phyloP scores from a whole-genome alignment of 2,113 vertebrate species.

The Mormyrus lacerda region DNA sequence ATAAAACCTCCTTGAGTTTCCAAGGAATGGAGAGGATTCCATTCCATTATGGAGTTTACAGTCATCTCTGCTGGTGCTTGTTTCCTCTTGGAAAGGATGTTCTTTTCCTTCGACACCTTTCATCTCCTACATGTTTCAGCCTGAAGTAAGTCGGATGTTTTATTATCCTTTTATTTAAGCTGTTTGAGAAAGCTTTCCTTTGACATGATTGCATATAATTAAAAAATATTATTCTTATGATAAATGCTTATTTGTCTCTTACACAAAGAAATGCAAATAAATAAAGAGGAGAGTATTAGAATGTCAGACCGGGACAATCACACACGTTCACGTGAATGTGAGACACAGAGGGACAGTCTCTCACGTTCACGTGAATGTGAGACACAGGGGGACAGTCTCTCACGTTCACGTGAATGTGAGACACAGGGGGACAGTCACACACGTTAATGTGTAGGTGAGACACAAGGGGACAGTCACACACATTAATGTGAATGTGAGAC shows the following conservation, averaged over 20 bases:
- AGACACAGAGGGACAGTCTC: too few relatives aligned
- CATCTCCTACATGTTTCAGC: neutral
- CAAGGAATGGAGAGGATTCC: neutral
- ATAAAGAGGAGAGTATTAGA: neutral
- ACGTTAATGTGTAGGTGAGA: neutral
- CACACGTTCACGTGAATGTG: too few relatives aligned
- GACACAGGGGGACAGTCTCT: too few relatives aligned
- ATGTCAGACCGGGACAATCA: too few relatives aligned
- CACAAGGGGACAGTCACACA: neutral
- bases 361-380: too few relatives aligned
- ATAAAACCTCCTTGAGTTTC: too few relatives aligned
- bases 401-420: neutral
- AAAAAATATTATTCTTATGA: neutral
- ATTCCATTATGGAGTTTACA: neutral
- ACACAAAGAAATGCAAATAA: neutral
- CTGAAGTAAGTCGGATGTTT: neutral
- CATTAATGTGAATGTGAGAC: neutral
- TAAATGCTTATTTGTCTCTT: neutral
- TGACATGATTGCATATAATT: neutral
- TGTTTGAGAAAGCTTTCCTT: neutral
- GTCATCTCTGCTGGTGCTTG: neutral
- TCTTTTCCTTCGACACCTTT: neutral
- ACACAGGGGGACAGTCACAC: neutral
- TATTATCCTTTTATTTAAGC: neutral
- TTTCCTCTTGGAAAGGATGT: neutral